These are phyloP conservation scores for Drosophila setosimentum DNA, from an alignment of 2,888 invertebrate species.

Conservation along the genomic window DNA sequence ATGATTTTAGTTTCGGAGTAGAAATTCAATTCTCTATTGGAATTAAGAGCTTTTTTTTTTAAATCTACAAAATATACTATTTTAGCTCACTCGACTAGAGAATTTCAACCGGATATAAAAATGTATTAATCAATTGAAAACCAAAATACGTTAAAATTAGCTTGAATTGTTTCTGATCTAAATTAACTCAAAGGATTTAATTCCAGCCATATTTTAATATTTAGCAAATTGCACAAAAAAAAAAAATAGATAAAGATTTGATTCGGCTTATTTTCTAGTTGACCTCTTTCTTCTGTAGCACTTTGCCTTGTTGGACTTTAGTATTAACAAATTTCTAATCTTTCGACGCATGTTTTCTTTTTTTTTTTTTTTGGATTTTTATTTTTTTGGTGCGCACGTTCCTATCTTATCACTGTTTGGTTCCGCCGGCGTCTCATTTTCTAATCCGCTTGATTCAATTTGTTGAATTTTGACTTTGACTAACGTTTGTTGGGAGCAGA, in stretches of 20 bases:
- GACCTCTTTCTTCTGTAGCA: neutral
- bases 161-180: neutral
- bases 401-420: slow-evolving; percentile 33
- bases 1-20: neutral
- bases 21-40: neutral
- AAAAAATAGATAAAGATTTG: neutral
- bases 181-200: neutral
- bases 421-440: neutral
- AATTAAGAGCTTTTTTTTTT: no score
- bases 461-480: slow-evolving; percentile 6
- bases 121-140: no score
- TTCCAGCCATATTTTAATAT: neutral
- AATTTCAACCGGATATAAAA: no score
- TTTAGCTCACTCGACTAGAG: no score
- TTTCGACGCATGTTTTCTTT: neutral
- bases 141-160: neutral
- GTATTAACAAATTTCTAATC: slow-evolving; percentile 24
- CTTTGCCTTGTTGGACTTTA: slow-evolving; percentile 16
- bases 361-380: neutral
- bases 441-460: slow-evolving; percentile 1
- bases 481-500: neutral
- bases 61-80: no score
- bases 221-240: neutral
- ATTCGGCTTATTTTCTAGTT: neutral
- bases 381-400: neutral